phyloP scores from a whole-genome alignment of 2,113 vertebrate species.

The Rhynchopsitta pachyrhyncha region DNA sequence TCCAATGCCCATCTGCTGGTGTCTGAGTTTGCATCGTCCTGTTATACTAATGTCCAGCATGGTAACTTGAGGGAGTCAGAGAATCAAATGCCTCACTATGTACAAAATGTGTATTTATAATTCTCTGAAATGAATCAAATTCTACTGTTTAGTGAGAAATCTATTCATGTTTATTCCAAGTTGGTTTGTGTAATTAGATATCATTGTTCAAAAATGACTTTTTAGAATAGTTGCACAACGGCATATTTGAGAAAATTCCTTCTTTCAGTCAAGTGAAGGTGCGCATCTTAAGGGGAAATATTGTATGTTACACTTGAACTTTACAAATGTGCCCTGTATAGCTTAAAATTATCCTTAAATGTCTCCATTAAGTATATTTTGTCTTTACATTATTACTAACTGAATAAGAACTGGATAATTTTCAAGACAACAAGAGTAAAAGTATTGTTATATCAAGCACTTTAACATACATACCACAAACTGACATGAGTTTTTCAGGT shows the following conservation, averaged over 20 bases:
- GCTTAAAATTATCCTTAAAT: conserved; percentile 33
- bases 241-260: conserved; percentile 22
- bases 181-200: conserved; percentile 39
- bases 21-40: conserved; percentile 26
- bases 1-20: not conserved
- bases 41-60: not conserved
- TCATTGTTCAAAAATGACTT: conserved; percentile 2
- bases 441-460: conserved; percentile 79
- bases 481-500: conserved; percentile 75
- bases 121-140: conserved; percentile 17
- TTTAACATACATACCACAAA: conserved; percentile 78
- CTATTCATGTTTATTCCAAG: not conserved
- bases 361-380: conserved; percentile 70
- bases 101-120: conserved; percentile 51
- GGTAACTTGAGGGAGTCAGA: not conserved
- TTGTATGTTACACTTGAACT: conserved; percentile 68
- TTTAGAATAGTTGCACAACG: not conserved
- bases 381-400: conserved; percentile 62
- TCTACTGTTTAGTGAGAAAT: conserved; percentile 2
- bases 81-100: conserved; percentile 1
- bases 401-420: conserved; percentile 73
- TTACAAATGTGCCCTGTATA: conserved; percentile 68
- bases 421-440: conserved; percentile 59
- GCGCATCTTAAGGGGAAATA: conserved; percentile 18
- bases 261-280: conserved; percentile 54